Conservation (phyloP, 2,113 vertebrate genomes). For the Grallaria varia region DNA sequence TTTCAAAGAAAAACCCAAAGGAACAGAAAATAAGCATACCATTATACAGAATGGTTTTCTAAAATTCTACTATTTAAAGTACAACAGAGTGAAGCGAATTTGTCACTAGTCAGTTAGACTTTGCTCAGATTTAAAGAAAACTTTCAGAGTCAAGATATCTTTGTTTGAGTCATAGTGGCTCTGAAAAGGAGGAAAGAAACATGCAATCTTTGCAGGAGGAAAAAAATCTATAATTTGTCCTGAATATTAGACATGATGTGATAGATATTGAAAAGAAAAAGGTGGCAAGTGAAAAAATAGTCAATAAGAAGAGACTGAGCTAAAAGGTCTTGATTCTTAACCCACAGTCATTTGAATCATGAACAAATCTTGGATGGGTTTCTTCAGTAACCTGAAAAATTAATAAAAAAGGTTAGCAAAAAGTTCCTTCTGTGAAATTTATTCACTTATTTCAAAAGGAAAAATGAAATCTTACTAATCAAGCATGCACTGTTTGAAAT, state of each 20-base stretch:
- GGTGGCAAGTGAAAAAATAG: neutral
- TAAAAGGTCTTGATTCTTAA: neutral
- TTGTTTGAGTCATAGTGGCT: neutral
- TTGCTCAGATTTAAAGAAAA: neutral
- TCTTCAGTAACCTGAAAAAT: neutral
- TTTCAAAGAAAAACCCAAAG: neutral
- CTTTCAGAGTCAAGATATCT: neutral
- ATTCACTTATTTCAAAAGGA: neutral
- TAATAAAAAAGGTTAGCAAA: neutral
- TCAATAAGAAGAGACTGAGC: neutral
- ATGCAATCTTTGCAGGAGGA: neutral
- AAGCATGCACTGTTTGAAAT: neutral
- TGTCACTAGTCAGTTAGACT: neutral
- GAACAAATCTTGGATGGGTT: neutral
- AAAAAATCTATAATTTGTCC: neutral
- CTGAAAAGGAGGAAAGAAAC: neutral
- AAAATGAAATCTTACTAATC: neutral
- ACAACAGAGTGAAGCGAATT: neutral
- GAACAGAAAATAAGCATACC: neutral
- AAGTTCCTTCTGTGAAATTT: neutral
- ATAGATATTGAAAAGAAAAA: neutral
- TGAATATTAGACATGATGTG: neutral
- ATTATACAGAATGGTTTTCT: neutral
- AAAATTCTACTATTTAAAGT: neutral
- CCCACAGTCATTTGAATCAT: rapidly evolving